Conservation (phyloP, 2,113 vertebrate genomes). For the Rhagologus leucostigma region DNA sequence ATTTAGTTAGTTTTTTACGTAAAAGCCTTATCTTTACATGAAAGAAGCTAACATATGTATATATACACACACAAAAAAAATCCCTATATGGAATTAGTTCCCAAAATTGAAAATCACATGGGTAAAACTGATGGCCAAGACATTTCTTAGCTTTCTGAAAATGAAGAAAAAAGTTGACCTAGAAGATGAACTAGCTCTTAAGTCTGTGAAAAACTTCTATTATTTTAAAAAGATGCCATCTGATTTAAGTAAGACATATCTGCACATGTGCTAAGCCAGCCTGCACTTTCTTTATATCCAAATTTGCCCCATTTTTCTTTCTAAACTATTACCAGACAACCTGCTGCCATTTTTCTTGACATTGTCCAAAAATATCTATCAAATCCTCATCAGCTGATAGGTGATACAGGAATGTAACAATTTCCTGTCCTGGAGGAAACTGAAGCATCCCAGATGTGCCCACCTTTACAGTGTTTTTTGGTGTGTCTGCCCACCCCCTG, state of each 20-base stretch:
- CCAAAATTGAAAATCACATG: not conserved
- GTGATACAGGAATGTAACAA: not conserved
- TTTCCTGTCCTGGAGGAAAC: not conserved
- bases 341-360: not conserved
- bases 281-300: not conserved
- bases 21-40: not conserved
- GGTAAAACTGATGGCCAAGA: not conserved
- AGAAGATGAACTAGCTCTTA: not conserved
- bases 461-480: not conserved
- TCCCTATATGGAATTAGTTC: not conserved
- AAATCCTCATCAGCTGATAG: not conserved
- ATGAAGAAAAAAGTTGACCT: not conserved
- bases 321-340: not conserved
- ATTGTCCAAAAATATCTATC: not conserved
- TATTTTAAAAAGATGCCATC: not conserved
- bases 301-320: not conserved
- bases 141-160: not conserved
- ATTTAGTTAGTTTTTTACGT: not conserved
- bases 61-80: accelerated
- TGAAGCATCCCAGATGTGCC: not conserved
- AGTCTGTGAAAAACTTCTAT: not conserved
- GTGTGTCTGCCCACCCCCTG: not conserved
- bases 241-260: not conserved
- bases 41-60: not conserved
- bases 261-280: not conserved